Percentiles rank a stretch among this genome's conserved stretches.
phyloP scores from a whole-genome alignment of 2,888 invertebrate species.

The Abrostola triplasia region DNA sequence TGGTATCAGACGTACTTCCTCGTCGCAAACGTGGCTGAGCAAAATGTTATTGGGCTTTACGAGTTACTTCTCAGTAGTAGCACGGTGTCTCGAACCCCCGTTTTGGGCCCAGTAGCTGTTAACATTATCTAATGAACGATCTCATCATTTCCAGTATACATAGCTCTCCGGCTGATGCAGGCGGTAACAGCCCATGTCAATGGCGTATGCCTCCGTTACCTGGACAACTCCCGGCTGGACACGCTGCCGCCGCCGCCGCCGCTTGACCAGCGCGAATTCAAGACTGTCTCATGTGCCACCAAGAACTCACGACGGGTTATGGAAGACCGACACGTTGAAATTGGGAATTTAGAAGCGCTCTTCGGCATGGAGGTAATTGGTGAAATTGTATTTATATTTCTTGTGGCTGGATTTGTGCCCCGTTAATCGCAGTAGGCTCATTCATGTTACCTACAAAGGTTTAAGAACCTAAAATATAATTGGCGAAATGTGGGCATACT shows the following conservation, averaged over 20 bases:
- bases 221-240: constrained; percentile 91
- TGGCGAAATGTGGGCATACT: too few relatives aligned
- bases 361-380: constrained; percentile 92
- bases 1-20: too few relatives aligned
- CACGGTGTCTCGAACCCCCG: too few relatives aligned
- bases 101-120: too few relatives aligned
- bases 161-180: constrained; percentile 92
- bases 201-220: constrained; percentile 91
- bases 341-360: constrained; percentile 94
- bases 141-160: constrained; percentile 88
- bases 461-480: too few relatives aligned
- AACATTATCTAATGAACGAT: not conserved
- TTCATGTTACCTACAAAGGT: too few relatives aligned
- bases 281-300: constrained; percentile 90
- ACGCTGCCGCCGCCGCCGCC: constrained; percentile 89
- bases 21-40: too few relatives aligned
- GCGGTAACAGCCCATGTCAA: constrained; percentile 92
- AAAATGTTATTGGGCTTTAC: too few relatives aligned
- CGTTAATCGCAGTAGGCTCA: too few relatives aligned
- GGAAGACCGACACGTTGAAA: constrained; percentile 96
- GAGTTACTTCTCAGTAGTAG: too few relatives aligned
- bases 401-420: too few relatives aligned
- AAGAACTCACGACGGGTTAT: constrained; percentile 95
- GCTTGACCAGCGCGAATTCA: constrained; percentile 81
- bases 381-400: too few relatives aligned